Base-by-base conservation (phyloP, 2,888 invertebrate species). In the Leptopilina myrica region DNA sequence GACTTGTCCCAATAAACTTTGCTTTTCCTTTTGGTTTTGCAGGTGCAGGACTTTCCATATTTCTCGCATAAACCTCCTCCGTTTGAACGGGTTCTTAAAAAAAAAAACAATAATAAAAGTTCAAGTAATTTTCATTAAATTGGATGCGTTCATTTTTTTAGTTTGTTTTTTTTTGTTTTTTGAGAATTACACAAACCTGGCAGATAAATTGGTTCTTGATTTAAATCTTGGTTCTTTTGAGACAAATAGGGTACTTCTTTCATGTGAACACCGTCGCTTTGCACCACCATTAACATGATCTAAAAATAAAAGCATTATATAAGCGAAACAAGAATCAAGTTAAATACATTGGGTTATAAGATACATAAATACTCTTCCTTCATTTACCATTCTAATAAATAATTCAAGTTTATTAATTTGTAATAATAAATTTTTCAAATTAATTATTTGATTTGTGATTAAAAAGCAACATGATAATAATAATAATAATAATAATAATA, bases 1-100 rank as follows among this genome's bases (percentile, higher is more conserved):
- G 92, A 76, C 92, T 92, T 15, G 92, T 92, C 3, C 92, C 92
- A 76, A 92, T 92, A 80, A 92, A 92, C 81, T 92, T 92, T 40
- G 92, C 92, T 83, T 92, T 92, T 20, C 92, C 92, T 81, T 92
- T 92, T 2, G 92, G 92, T 80, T 92, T 92, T 9, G 88, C 87
- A 12, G 86, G 81, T 7, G n/a, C 65, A 6, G 66, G 62, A 49
- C 11, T 78, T 56, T 84, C 85, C 76, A 77, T 66, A 64, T 53
- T 76, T 33, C 67, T 78, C 7, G 62, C 76, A 69, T 78, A 76
- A n/a, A 78, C 56, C 12, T 80, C 80, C 33, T 80, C 80, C n/a
- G 73, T 73, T 33, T 73, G 73, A 40, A 84, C 76, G 12, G 78
- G 49, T 15, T 84, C 86, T 86, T 7, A 6, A 59, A 3, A 11